These are phyloP conservation scores for Eupleurogrammus muticus DNA, from an alignment of 2,797 vertebrate genomes.

Conservation along the genomic window DNA sequence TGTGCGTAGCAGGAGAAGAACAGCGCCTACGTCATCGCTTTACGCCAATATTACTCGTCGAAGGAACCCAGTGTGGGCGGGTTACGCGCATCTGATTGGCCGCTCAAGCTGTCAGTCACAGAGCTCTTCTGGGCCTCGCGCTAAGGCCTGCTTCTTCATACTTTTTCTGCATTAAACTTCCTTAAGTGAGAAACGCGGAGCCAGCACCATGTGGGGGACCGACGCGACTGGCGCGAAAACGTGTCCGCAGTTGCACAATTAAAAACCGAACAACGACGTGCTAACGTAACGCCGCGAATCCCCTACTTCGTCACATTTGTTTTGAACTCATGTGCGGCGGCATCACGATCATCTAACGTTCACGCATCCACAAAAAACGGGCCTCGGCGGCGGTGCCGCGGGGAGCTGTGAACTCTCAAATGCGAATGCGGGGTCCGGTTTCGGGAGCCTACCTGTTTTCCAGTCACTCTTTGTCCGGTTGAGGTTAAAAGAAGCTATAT, in stretches of 20 bases:
- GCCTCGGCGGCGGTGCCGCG: constrained; percentile 19
- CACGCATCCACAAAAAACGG: constrained; percentile 45
- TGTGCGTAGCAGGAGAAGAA: constrained; percentile 50
- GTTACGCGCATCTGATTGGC: constrained; percentile 54
- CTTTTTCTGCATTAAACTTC: constrained; percentile 73
- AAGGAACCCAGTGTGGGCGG: not conserved
- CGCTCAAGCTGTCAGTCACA: constrained; percentile 58
- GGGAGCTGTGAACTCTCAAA: not conserved
- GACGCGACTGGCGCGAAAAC: fast-evolving
- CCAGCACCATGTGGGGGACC: too few relatives aligned
- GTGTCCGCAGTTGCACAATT: fast-evolving
- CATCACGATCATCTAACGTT: constrained; percentile 36
- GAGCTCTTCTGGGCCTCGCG: constrained; percentile 61
- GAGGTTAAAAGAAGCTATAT: constrained; percentile 24
- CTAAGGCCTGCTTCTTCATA: constrained; percentile 74
- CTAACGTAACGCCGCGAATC: not conserved
- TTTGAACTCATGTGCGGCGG: constrained; percentile 80
- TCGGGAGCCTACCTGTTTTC: constrained; percentile 64
- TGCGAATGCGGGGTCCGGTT: not conserved
- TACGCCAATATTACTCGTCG: constrained; percentile 31
- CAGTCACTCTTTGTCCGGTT: constrained; percentile 60
- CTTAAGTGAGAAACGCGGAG: constrained; percentile 1
- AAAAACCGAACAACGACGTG: not conserved
- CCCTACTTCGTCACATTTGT: constrained; percentile 76
- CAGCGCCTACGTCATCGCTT: constrained; percentile 16